Percentiles rank a stretch among this genome's conserved stretches.
Conservation (phyloP, 2,888 invertebrate genomes). For the Leucophenga maculata region DNA sequence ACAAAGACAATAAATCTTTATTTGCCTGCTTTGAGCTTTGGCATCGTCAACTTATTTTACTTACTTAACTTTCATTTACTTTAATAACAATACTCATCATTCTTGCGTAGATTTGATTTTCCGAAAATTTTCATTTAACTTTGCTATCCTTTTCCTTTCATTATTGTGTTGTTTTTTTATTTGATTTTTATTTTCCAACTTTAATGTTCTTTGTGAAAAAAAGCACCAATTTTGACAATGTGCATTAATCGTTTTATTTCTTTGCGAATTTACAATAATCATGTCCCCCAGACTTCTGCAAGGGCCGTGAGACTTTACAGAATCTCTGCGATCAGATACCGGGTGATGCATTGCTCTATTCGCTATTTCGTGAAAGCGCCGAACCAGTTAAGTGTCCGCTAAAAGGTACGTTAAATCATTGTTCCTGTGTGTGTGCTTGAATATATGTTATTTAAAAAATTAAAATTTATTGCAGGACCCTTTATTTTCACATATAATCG, state of each 20-base stretch:
- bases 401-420: slow-evolving; percentile 71
- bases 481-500: slow-evolving; percentile 95
- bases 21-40: slow-evolving; percentile 34
- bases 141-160: background rate
- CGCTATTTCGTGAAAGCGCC: slow-evolving; percentile 91
- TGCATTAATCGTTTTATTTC: slow-evolving; percentile 71
- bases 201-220: background rate
- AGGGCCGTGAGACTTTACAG: slow-evolving; percentile 79
- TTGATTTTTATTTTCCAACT: slow-evolving; percentile 5
- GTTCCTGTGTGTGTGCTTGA: background rate
- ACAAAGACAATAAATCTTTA: background rate
- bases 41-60: slow-evolving; percentile 49
- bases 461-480: slow-evolving; percentile 75
- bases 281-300: slow-evolving; percentile 73
- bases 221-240: slow-evolving; percentile 46
- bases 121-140: background rate
- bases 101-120: slow-evolving; percentile 1
- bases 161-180: background rate
- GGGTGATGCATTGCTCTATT: slow-evolving; percentile 89
- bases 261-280: slow-evolving; percentile 70
- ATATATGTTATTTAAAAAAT: too few species aligned
- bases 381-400: slow-evolving; percentile 90
- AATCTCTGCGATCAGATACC: slow-evolving; percentile 89
- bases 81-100: background rate
- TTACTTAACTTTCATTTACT: slow-evolving; percentile 21